A percentile compares a stretch with the other conserved stretches of the same genome.
These are phyloP conservation scores for Bathynomus jamesi DNA, from an alignment of 1,140 invertebrate genomes.

Conservation along the genomic window DNA sequence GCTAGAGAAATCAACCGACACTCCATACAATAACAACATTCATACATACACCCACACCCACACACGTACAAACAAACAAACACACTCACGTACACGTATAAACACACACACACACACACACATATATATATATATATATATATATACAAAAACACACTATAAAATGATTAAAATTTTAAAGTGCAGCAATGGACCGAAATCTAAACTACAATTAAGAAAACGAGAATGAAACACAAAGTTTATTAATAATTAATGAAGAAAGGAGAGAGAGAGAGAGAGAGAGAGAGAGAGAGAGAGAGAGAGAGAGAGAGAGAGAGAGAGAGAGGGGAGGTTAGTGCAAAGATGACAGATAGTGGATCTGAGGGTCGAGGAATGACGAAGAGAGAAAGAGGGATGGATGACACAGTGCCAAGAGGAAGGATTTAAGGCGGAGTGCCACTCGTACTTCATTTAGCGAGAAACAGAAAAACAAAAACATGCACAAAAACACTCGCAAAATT, in stretches of 20 bases:
- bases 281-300: background rate
- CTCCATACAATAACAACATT: too few species aligned
- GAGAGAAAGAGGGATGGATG: background rate
- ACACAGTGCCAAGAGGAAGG: background rate
- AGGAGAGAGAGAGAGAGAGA: background rate
- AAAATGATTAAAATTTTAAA: too few species aligned
- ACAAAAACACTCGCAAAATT: background rate
- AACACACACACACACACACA: too few species aligned
- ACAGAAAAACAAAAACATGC: background rate
- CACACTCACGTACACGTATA: too few species aligned
- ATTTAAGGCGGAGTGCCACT: background rate
- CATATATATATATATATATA: too few species aligned
- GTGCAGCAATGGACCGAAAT: too few species aligned
- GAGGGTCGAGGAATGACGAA: background rate
- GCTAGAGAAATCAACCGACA: too few species aligned
- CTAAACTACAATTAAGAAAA: background rate
- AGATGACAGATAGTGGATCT: background rate
- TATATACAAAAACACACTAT: too few species aligned
- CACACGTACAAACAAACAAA: too few species aligned
- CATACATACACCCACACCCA: too few species aligned
- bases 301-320: too few species aligned
- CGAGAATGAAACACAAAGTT: background rate
- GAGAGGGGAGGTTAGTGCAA: background rate
- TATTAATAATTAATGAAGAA: background rate
- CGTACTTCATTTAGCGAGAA: background rate